Conservation (phyloP, 2,113 vertebrate genomes). For the Centrocercus urophasianus region DNA sequence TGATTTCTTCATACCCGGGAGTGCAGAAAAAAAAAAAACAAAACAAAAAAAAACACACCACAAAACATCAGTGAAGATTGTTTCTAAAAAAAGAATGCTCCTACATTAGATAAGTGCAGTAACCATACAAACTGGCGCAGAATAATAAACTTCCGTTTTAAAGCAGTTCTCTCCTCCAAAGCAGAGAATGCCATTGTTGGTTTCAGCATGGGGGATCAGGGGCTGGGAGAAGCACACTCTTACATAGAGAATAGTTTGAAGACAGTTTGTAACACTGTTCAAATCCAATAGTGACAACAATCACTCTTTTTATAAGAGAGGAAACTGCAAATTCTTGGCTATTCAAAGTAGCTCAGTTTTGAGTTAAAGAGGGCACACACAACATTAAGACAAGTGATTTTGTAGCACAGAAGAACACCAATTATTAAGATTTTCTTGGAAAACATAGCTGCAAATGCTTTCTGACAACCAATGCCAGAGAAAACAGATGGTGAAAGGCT, state of each 20-base stretch:
- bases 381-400: not conserved
- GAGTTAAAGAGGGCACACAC: not conserved
- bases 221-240: not conserved
- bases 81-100: not conserved
- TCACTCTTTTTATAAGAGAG: not conserved
- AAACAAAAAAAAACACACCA: not conserved
- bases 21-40: not conserved
- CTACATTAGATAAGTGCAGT: not conserved
- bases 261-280: not conserved
- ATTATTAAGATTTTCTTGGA: not conserved
- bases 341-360: not conserved
- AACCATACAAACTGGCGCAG: not conserved
- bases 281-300: not conserved
- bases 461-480: not conserved
- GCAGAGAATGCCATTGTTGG: accelerated
- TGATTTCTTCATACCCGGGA: not conserved
- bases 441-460: not conserved
- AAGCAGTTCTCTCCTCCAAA: not conserved
- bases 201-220: not conserved
- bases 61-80: not conserved
- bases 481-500: not conserved
- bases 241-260: not conserved
- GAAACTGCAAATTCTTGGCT: not conserved
- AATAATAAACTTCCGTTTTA: not conserved
- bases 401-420: not conserved